Conservation (phyloP, 2,888 invertebrate genomes). For the Lepidochitona cinerea region DNA sequence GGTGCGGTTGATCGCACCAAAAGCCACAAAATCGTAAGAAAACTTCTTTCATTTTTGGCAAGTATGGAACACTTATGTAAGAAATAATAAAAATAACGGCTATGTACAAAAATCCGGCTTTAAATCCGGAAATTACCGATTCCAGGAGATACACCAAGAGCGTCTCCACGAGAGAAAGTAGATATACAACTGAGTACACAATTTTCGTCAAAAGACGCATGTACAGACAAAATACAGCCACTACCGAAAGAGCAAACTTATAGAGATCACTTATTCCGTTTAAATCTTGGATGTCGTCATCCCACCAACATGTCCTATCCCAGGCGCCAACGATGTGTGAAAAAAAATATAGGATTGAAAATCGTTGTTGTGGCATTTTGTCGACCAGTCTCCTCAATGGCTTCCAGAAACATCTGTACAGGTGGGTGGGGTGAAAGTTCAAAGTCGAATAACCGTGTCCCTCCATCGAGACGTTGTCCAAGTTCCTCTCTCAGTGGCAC, state of each 20-base stretch:
- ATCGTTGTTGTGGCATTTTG: neutral
- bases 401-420: neutral
- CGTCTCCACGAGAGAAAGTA: neutral
- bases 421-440: too few relatives aligned
- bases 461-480: too few relatives aligned
- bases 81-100: neutral
- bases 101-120: neutral
- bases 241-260: neutral
- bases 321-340: neutral
- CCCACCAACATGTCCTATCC: neutral
- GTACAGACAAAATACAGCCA: neutral
- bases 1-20: neutral
- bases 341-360: neutral
- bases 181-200: neutral
- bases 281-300: neutral
- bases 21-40: neutral
- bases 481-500: too few relatives aligned
- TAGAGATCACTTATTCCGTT: neutral
- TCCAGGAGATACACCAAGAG: neutral
- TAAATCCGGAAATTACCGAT: neutral
- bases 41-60: neutral
- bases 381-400: neutral
- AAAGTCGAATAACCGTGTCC: too few relatives aligned
- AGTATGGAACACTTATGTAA: neutral
- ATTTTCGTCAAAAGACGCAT: neutral